Conservation (phyloP, 2,888 invertebrate species). For the Macrosiphum euphorbiae region DNA sequence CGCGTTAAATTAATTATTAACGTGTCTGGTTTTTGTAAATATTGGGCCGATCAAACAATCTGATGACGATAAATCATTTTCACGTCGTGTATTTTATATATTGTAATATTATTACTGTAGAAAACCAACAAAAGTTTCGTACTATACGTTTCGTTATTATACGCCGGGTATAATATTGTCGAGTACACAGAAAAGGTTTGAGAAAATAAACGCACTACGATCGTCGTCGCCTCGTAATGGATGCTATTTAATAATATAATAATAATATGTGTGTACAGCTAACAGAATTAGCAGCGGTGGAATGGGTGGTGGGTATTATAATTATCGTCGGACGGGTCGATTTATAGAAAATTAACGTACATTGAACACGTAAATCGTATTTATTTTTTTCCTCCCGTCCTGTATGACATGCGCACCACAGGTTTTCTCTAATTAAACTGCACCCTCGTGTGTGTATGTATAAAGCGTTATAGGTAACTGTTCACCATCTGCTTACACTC, state of each 20-base stretch:
- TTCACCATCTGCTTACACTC: slow-evolving; percentile 36
- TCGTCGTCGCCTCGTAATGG: background rate
- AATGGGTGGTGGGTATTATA: background rate
- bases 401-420: background rate
- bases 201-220: background rate
- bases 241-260: background rate
- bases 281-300: background rate
- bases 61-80: slow-evolving; percentile 40
- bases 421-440: slow-evolving; percentile 40
- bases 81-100: background rate
- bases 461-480: background rate
- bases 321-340: background rate
- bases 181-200: background rate
- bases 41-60: slow-evolving; percentile 18
- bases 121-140: background rate
- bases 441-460: background rate
- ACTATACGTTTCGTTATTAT: background rate
- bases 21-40: background rate
- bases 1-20: background rate
- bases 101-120: background rate
- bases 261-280: background rate
- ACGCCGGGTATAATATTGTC: background rate
- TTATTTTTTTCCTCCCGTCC: background rate
- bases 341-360: slow-evolving; percentile 58
- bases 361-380: slow-evolving; percentile 46